phyloP scores from a whole-genome alignment of 2,888 invertebrate species.

The Pantelozetes paolii region DNA sequence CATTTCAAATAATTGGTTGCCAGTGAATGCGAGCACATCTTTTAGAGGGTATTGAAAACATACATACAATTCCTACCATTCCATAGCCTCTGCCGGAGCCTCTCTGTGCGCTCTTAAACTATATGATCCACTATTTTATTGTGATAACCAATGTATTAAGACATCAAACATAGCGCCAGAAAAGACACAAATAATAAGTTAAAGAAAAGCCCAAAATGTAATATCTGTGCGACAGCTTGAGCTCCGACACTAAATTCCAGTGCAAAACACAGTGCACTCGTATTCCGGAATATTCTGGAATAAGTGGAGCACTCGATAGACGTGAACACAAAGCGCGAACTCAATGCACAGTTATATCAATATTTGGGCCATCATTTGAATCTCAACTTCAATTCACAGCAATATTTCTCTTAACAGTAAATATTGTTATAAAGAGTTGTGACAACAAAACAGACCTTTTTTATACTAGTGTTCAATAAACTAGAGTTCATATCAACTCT shows the following conservation, averaged over 20 bases:
- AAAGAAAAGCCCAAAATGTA: neutral
- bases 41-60: neutral
- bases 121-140: neutral
- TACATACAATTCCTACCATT: too few relatives aligned
- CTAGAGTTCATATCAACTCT: too few relatives aligned
- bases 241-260: neutral
- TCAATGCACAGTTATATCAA: conserved; percentile 1
- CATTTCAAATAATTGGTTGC: neutral
- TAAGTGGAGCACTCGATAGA: neutral
- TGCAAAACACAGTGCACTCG: neutral
- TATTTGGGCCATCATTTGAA: neutral
- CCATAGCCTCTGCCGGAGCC: neutral
- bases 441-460: neutral
- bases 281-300: neutral
- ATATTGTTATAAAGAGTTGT: conserved; percentile 4
- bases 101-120: neutral
- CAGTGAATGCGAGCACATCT: neutral
- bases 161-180: neutral
- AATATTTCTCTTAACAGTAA: neutral
- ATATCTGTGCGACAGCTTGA: conserved; percentile 17
- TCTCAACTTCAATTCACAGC: neutral
- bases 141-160: neutral
- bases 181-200: neutral
- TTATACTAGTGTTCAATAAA: too few relatives aligned
- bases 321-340: neutral